Evolutionary conservation across 2,113 vertebrate species (phyloP).

Genomic region (Bubo bubo): DNA sequence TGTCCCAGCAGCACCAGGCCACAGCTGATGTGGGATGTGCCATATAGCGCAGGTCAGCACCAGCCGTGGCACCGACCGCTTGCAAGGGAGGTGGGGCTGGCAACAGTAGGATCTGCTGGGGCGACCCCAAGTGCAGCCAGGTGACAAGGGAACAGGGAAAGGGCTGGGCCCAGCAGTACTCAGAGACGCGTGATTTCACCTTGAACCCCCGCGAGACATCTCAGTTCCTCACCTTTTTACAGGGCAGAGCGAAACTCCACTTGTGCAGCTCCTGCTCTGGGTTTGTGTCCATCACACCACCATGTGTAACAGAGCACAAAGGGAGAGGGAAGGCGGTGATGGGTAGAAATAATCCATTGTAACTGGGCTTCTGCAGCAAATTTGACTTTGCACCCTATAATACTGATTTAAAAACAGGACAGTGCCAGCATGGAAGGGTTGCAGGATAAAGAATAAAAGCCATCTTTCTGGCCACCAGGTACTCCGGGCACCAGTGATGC

Average conservation of each 20-base stretch:
- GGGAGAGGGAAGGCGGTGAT: background rate
- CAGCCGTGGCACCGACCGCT: rapidly evolving
- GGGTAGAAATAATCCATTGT: background rate
- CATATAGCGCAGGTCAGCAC: background rate
- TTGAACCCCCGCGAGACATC: rapidly evolving
- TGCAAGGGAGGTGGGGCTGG: background rate
- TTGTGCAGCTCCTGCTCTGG: background rate
- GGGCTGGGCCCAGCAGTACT: background rate
- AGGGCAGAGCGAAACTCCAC: rapidly evolving
- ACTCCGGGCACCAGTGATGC: background rate
- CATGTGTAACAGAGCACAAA: rapidly evolving
- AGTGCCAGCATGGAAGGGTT: background rate
- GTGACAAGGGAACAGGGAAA: background rate
- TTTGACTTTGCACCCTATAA: background rate
- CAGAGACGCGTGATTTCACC: rapidly evolving
- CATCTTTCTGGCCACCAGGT: background rate
- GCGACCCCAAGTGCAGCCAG: background rate
- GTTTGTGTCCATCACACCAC: background rate
- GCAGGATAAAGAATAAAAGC: background rate
- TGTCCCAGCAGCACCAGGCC: background rate
- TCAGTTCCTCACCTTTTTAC: background rate
- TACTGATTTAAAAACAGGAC: background rate
- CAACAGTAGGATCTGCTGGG: background rate
- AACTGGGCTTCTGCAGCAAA: background rate
- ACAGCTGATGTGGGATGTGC: background rate